These are phyloP conservation scores for Rhabdomys dilectus DNA, from an alignment of 2,113 vertebrate genomes.

Conservation along the genomic window DNA sequence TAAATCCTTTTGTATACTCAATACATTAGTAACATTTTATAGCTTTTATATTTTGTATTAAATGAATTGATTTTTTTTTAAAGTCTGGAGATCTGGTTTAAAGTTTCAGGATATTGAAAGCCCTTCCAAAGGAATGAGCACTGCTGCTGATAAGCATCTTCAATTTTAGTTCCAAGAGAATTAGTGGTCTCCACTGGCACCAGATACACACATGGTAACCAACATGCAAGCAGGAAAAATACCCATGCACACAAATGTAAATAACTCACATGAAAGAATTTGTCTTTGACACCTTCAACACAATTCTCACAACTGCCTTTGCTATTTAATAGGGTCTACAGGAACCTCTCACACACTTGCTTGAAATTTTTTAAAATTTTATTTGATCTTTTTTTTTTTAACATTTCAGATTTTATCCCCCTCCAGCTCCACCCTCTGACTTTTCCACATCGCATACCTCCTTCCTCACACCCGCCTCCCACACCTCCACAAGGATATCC, in stretches of 20 bases:
- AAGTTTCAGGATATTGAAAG: neutral
- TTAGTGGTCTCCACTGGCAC: neutral
- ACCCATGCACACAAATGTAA: neutral
- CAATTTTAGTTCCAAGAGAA: neutral
- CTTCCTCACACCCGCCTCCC: no score
- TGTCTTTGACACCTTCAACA: neutral
- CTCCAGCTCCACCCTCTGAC: no score
- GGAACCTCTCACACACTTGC: neutral
- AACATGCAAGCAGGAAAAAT: neutral
- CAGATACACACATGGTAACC: neutral
- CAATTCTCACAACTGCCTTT: neutral
- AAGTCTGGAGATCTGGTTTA: neutral
- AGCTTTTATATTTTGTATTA: neutral
- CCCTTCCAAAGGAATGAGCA: no score
- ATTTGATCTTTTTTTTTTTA: no score
- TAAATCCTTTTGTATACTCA: no score
- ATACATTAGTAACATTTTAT: no score
- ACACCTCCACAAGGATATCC: no score
- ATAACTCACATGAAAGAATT: neutral
- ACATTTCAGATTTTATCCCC: no score
- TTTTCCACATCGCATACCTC: no score
- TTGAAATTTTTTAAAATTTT: no score
- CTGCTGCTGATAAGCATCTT: neutral
- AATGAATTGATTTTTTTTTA: neutral
- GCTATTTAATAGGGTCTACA: neutral